Conservation (phyloP, 2,113 vertebrate species). For the Talpa occidentalis region DNA sequence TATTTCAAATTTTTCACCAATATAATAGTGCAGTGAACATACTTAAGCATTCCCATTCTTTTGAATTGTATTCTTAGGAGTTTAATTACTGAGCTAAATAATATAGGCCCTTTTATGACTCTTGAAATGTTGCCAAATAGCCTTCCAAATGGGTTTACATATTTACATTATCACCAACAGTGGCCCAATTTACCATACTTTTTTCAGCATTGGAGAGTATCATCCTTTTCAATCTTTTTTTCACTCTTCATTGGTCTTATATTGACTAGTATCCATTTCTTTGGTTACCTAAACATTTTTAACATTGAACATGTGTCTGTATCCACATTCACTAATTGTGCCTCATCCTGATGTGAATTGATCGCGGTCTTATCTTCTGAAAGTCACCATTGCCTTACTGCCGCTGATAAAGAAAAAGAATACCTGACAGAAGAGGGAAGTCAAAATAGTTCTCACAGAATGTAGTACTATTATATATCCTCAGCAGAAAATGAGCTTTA, state of each 20-base stretch:
- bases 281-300: slow-evolving; percentile 31
- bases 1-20: slow-evolving; percentile 44
- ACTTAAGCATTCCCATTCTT: slow-evolving; percentile 35
- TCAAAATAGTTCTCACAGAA: slow-evolving; percentile 54
- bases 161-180: neutral
- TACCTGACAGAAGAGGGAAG: slow-evolving; percentile 49
- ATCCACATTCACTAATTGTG: neutral
- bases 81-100: slow-evolving; percentile 55
- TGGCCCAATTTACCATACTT: neutral
- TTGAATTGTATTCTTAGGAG: slow-evolving; percentile 45
- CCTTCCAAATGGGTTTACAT: slow-evolving; percentile 42
- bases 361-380: slow-evolving; percentile 22
- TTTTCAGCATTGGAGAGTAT: neutral
- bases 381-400: slow-evolving; percentile 2
- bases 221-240: slow-evolving; percentile 44
- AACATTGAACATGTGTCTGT: slow-evolving; percentile 20
- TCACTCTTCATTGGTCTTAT: neutral
- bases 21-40: slow-evolving; percentile 36
- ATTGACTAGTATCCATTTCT: slow-evolving; percentile 42
- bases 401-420: slow-evolving; percentile 46
- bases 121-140: slow-evolving; percentile 52
- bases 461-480: neutral
- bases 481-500: slow-evolving; percentile 65
- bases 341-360: neutral
- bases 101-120: slow-evolving; percentile 16